Evolutionary conservation across 1,140 invertebrate species (phyloP), one percentile per base, ranked within the genome.

Genomic region (Ylistrum balloti): DNA sequence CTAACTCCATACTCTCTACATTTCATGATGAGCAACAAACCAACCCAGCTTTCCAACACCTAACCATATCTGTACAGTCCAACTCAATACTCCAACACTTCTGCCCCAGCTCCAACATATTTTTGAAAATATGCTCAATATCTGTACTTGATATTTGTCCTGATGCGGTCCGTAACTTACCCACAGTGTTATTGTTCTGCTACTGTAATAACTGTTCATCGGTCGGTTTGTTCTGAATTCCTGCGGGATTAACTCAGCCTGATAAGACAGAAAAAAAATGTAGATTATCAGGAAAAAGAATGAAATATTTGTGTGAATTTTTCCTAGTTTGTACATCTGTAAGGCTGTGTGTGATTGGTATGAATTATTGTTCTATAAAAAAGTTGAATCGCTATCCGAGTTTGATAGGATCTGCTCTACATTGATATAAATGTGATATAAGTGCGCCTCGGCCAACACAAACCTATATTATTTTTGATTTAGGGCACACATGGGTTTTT

Each of bases 401-500:
- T 45, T 13, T 45, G 41, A 45, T 45, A 45, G 10, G 41, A 45
- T 45, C 41, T 45, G 41, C 28, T 17, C 56, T n/a, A 74, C 9
- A 17, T 74, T 74, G 56, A 74, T 74, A 74, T 74, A 74, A 74
- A n/a, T 5, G 22, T 74, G 56, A 74, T 74, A 74, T 11, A 28
- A 74, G 56, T 11, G 56, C 5, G 56, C 0, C 56, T 74, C 56
- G n/a, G 56, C 56, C 56, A 74, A 17, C 56, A 74, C 56, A 74
- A 74, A 74, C 56, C 56, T 74, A 74, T 74, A 74, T 74, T 74
- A 28, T n/a, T 74, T 74, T 28, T 74, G 56, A 74, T 74, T 74
- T 74, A 74, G 56, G 56, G 56, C 56, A 74, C 56, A 74, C 56
- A 74, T 74, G 56, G 56, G 56, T 74, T 74, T 74, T 74, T 11